Conservation (phyloP, 2,113 vertebrate species). For the zebrafish (Danio rerio) region GRCz12tu NC_133187.1:33751001-33751500, state of each 20-base stretch:
- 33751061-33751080: no score
- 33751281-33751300: slow-evolving; percentile 11
- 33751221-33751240: neutral
- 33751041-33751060: no score
- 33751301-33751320: slow-evolving; percentile 55
- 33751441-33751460: slow-evolving; percentile 77
- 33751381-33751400: slow-evolving; percentile 60
- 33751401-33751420: slow-evolving; percentile 61
- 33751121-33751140: no score
- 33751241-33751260: neutral
- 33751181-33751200: neutral
- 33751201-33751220: neutral
- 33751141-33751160: no score
- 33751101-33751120: no score
- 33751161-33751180: neutral
- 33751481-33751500: slow-evolving; percentile 64
- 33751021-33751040: no score
- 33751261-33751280: neutral
- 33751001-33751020: no score
- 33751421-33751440: slow-evolving; percentile 76
- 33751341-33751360: slow-evolving; percentile 75
- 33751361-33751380: slow-evolving; percentile 63
- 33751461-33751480: slow-evolving; percentile 75
- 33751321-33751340: slow-evolving; percentile 67
- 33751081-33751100: no score